These are phyloP conservation scores for Harlomillsia oculata DNA, from an alignment of 1,140 invertebrate species.

Conservation along the genomic window DNA sequence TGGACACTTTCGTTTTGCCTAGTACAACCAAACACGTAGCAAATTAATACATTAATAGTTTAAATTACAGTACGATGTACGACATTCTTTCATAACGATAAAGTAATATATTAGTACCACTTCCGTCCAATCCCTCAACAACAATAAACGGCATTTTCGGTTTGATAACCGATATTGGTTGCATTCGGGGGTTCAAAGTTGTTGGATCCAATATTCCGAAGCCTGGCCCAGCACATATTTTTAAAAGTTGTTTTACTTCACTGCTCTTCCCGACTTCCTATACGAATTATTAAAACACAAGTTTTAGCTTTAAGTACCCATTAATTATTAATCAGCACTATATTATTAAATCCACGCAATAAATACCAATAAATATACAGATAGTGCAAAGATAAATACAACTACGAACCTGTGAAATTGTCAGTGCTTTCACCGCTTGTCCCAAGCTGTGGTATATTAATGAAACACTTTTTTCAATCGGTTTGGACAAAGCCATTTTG, in stretches of 20 bases:
- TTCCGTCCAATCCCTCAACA: slow-evolving; percentile 33
- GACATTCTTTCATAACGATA: background rate
- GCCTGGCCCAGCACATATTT: background rate
- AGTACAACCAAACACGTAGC: background rate
- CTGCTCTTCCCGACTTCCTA: slow-evolving; percentile 11
- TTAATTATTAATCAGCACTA: background rate
- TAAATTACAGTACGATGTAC: background rate
- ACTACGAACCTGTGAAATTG: slow-evolving; percentile 22
- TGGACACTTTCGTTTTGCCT: slow-evolving; percentile 34
- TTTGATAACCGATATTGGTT: slow-evolving; percentile 16
- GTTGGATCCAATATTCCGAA: slow-evolving; percentile 10
- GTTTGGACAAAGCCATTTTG: too few relatives aligned
- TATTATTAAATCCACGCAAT: background rate
- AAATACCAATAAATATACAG: background rate
- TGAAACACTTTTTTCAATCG: slow-evolving; percentile 19
- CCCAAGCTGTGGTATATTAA: slow-evolving; percentile 29
- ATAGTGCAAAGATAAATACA: background rate
- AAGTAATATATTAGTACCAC: slow-evolving; percentile 13
- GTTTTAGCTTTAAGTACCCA: background rate
- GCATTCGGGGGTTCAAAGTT: background rate
- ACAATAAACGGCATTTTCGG: slow-evolving; percentile 32
- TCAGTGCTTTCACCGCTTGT: slow-evolving; percentile 25
- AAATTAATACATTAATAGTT: background rate
- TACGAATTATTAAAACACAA: slow-evolving; percentile 8
- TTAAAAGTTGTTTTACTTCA: slow-evolving; percentile 13